Evolutionary conservation across 2,888 invertebrate species (phyloP), one percentile per base, ranked within the genome.

Genomic region (Ischnus inquisitorius): DNA sequence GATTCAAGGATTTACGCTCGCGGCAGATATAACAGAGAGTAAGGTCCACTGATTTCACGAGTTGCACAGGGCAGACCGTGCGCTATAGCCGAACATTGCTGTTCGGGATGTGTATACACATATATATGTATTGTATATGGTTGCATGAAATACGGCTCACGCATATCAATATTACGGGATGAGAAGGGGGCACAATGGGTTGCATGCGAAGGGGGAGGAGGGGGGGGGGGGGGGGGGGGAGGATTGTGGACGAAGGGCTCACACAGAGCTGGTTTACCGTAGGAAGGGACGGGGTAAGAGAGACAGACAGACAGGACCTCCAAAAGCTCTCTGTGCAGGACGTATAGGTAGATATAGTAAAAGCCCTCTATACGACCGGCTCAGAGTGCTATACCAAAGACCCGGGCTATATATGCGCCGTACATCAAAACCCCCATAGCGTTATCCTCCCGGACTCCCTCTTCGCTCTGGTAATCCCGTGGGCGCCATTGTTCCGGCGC

Each of bases 161-260:
- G 76, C 85, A 84, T 88, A 88, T 88, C 86, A 86, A 88, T 87
- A 87, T 86, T 86, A 88, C 83, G 82, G 78, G 72, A 82, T 46
- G 76, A 51, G 72, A 62, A 72, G 46, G 76, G 46, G 51, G 51
- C 68, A 62, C 41, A 41, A 41, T 60, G 75, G 60, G 34, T 8
- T 60, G 68, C 34, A 64, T 60, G n/a, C 39, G 62, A 64, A 54
- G 41, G 60, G 71, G n/a, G n/a, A 34, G 8, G 68, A 43, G 46
- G 34, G 65, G 54, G n/a, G 28, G 28, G 46, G 8, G 68, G 46
- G 46, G 46, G 8, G 68, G 46, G 46, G 34, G 65, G 54, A 10
- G 28, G 28, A 12, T 46, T 5, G 67, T 43, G 41, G 14, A 65
- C 28, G 48, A 22, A 69, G 57, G 25, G 64, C 54, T 69, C 39